These are phyloP conservation scores for Eleginops maclovinus DNA, from an alignment of 2,113 vertebrate genomes.

Conservation along the genomic window DNA sequence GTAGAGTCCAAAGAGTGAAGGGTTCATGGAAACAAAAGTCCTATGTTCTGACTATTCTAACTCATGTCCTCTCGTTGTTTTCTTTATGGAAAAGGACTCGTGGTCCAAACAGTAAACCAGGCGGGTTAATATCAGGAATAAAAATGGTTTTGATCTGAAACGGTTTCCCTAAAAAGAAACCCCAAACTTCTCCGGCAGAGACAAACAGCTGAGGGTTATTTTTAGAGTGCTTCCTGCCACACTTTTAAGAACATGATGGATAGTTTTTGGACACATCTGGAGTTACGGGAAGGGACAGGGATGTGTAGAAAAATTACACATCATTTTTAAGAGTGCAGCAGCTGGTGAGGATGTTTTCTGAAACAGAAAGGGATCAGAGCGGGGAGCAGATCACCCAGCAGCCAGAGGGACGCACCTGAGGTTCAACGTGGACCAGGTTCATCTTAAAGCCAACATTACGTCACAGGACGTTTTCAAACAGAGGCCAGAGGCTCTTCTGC, in stretches of 20 bases:
- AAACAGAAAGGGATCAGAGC: constrained; percentile 39
- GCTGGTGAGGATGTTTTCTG: constrained; percentile 52
- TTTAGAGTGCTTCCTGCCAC: constrained; percentile 32
- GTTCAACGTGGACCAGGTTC: not conserved
- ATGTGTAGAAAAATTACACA: constrained; percentile 49
- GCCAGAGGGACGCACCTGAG: constrained; percentile 22
- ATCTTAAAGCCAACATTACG: not conserved
- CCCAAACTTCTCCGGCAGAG: constrained; percentile 27
- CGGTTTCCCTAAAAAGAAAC: constrained; percentile 34
- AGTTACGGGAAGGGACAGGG: not conserved
- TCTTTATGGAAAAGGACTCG: too few species aligned
- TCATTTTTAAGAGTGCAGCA: constrained; percentile 48
- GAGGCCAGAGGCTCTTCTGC: not conserved
- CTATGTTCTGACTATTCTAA: too few species aligned
- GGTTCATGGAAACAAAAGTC: too few species aligned
- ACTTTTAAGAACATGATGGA: constrained; percentile 30
- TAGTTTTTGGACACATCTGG: constrained; percentile 37
- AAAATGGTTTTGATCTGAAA: constrained; percentile 10
- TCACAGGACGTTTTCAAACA: not conserved
- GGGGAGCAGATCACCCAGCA: constrained; percentile 56
- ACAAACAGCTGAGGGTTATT: constrained; percentile 47
- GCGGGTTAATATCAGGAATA: not conserved
- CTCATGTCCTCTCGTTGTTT: too few species aligned
- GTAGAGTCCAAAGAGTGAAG: too few species aligned
- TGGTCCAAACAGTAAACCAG: not conserved